Percentiles rank a stretch among this genome's conserved stretches.
phyloP scores from a whole-genome alignment of 2,113 vertebrate genomes.

The Cisticola juncidis region DNA sequence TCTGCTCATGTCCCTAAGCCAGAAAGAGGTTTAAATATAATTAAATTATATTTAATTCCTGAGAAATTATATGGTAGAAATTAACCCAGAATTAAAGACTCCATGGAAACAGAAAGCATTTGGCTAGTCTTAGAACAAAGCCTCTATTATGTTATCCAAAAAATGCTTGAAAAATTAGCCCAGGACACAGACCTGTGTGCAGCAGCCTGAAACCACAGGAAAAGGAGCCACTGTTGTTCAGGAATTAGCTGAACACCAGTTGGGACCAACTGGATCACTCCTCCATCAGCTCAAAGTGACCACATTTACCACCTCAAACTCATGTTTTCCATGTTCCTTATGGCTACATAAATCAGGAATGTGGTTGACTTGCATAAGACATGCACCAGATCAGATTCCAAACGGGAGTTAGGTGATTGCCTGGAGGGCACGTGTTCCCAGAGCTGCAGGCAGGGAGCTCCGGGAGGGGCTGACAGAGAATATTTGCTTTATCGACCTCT shows the following conservation, averaged over 20 bases:
- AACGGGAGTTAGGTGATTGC: not conserved
- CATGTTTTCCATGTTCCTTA: not conserved
- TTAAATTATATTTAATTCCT: conserved; percentile 34
- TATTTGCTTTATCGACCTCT: accelerated
- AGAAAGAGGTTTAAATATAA: not conserved
- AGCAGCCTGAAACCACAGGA: not conserved
- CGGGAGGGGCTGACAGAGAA: not conserved
- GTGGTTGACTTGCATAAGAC: not conserved
- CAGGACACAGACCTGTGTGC: not conserved
- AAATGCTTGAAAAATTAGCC: not conserved
- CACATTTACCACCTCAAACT: not conserved
- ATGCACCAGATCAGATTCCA: not conserved
- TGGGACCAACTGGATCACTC: not conserved
- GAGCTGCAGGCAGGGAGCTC: not conserved
- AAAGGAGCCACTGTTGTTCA: not conserved
- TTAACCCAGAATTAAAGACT: conserved; percentile 27
- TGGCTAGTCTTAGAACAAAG: not conserved
- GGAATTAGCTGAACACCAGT: not conserved
- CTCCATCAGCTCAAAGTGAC: not conserved
- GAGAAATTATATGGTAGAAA: conserved; percentile 19
- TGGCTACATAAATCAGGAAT: not conserved
- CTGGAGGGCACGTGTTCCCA: not conserved
- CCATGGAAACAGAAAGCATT: not conserved
- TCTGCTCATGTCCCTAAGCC: conserved; percentile 22
- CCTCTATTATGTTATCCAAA: not conserved